phyloP scores from a whole-genome alignment of 2,888 invertebrate genomes.

The Antheraea assamensis region DNA sequence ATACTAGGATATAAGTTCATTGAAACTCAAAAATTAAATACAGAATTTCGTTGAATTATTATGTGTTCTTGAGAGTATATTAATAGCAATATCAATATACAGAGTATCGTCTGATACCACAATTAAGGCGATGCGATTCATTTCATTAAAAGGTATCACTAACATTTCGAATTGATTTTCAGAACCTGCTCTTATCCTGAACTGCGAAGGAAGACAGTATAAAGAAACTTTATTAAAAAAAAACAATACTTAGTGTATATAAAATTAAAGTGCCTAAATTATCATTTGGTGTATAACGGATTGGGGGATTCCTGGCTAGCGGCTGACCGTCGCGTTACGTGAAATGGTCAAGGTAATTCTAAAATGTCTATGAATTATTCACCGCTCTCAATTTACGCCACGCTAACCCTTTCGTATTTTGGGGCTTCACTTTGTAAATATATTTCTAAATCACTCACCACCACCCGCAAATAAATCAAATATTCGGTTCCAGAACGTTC shows the following conservation, averaged over 20 bases:
- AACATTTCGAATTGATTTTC: constrained; percentile 67
- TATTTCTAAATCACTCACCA: constrained; percentile 69
- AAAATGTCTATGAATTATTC: constrained; percentile 72
- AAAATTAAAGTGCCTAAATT: constrained; percentile 60
- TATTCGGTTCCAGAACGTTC: constrained; percentile 25
- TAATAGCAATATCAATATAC: too few species aligned
- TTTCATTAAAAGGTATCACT: constrained; percentile 33
- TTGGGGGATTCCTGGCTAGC: constrained; percentile 54
- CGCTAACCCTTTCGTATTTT: constrained; percentile 75
- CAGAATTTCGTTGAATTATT: neutral
- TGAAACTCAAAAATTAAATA: neutral
- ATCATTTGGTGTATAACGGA: constrained; percentile 54
- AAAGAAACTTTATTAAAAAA: constrained; percentile 55
- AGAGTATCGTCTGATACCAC: neutral
- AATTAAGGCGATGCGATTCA: neutral
- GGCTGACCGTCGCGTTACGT: constrained; percentile 68
- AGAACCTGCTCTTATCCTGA: constrained; percentile 76
- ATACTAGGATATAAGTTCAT: neutral
- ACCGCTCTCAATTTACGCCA: constrained; percentile 67
- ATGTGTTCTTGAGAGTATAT: neutral
- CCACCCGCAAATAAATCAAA: constrained; percentile 55
- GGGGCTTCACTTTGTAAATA: constrained; percentile 76
- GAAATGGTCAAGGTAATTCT: constrained; percentile 81
- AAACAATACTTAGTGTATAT: constrained; percentile 51
- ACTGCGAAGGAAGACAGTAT: constrained; percentile 66